Conservation (phyloP, 2,797 vertebrate species). For the Enteromius fasciolatus region DNA sequence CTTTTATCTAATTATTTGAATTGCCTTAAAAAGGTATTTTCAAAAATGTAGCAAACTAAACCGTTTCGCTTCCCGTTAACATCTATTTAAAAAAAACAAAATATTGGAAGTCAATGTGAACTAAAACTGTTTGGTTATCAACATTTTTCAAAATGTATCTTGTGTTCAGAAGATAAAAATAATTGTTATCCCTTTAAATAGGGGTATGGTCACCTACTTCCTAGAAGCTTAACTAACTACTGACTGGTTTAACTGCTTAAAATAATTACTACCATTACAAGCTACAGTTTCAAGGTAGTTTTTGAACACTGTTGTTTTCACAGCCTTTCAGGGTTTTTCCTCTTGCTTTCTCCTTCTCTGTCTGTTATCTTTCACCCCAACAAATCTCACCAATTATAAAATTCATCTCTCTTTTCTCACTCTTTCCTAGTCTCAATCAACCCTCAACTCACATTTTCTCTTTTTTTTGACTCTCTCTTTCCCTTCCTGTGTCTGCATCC, state of each 20-base stretch:
- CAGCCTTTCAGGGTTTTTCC: conserved; percentile 17
- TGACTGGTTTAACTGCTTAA: conserved; percentile 60
- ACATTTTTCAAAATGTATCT: neutral
- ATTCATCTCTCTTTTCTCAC: conserved; percentile 71
- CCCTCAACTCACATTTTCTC: conserved; percentile 44
- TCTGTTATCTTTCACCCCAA: conserved; percentile 72
- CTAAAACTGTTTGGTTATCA: neutral
- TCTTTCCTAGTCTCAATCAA: conserved; percentile 30
- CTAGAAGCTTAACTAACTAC: neutral
- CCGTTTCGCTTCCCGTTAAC: neutral
- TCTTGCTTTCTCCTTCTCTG: conserved; percentile 62
- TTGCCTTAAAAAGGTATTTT: neutral
- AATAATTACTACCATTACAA: conserved; percentile 67
- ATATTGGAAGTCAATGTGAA: neutral
- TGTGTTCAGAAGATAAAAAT: neutral
- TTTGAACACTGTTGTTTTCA: neutral
- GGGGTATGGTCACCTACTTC: neutral
- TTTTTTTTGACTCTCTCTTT: conserved; percentile 52
- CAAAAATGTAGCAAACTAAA: neutral
- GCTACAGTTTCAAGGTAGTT: conserved; percentile 28
- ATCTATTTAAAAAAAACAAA: too few relatives aligned
- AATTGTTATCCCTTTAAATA: neutral
- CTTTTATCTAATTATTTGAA: neutral
- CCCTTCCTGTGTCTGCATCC: conserved; percentile 51
- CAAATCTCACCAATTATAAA: conserved; percentile 85